phyloP scores from a whole-genome alignment of 2,797 vertebrate species.

The Ispidina picta region DNA sequence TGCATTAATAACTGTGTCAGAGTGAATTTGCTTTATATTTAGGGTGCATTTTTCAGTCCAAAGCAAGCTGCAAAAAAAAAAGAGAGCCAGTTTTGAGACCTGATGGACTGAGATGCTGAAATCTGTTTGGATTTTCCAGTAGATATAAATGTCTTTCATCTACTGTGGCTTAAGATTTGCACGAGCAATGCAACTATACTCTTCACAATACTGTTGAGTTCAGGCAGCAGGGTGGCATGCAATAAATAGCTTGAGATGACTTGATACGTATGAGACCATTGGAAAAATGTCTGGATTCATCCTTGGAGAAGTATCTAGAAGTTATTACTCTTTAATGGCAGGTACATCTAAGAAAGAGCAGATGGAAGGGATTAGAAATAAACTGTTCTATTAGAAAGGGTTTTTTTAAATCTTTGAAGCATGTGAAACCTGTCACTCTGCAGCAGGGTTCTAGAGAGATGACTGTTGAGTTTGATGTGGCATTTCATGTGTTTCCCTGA shows the following conservation, averaged over 20 bases:
- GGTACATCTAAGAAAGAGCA: slow-evolving; percentile 2
- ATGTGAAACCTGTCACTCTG: neutral
- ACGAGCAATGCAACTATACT: neutral
- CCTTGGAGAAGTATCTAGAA: neutral
- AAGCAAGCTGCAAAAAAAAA: neutral
- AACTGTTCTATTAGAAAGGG: neutral
- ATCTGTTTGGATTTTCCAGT: neutral
- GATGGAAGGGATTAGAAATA: neutral
- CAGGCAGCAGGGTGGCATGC: neutral
- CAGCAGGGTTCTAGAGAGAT: neutral
- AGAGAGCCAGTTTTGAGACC: neutral
- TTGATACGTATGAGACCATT: neutral
- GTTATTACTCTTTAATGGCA: neutral
- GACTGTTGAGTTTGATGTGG: neutral
- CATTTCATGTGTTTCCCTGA: neutral
- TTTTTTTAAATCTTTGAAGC: neutral
- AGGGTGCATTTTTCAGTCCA: neutral
- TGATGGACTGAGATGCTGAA: neutral
- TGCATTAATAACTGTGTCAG: neutral
- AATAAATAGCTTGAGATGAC: neutral
- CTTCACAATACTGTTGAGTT: neutral
- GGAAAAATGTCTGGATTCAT: neutral
- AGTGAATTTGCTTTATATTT: neutral
- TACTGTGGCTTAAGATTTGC: neutral
- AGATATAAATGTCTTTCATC: neutral